These are phyloP conservation scores for Lathamus discolor DNA, from an alignment of 2,113 vertebrate genomes.

Conservation along the genomic window DNA sequence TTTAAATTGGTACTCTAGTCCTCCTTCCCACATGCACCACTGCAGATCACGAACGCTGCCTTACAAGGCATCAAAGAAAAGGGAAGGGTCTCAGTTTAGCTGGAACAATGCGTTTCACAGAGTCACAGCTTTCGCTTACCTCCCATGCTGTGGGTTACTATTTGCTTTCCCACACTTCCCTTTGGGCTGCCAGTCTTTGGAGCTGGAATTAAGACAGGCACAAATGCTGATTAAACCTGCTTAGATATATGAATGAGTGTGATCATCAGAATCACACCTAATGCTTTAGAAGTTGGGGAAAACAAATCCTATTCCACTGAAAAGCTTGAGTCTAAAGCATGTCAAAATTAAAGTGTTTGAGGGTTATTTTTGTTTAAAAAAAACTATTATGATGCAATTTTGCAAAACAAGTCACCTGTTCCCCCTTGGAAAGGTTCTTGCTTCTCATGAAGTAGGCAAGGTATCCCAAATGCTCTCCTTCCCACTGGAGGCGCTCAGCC, in stretches of 20 bases:
- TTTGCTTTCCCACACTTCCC: constrained; percentile 63
- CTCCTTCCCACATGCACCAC: neutral
- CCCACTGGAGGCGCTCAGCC: neutral
- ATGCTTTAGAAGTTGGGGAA: neutral
- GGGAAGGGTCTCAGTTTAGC: constrained; percentile 17
- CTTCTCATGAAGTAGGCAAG: neutral
- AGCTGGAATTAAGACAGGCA: constrained; percentile 37
- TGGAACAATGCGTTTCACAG: constrained; percentile 43
- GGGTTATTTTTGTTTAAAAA: neutral
- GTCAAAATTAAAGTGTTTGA: neutral
- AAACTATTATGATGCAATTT: neutral
- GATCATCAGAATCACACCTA: neutral
- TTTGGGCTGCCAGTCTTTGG: constrained; percentile 31
- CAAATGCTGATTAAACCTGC: constrained; percentile 13
- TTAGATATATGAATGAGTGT: neutral
- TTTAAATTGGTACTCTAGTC: neutral
- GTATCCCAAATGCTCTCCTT: neutral
- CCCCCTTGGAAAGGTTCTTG: neutral
- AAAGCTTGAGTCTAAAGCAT: neutral
- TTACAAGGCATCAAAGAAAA: constrained; percentile 23
- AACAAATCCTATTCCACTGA: neutral
- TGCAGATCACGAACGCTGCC: neutral
- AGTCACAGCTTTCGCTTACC: constrained; percentile 50
- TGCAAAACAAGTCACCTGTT: neutral
- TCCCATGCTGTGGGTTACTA: constrained; percentile 53